A percentile compares a stretch with the other conserved stretches of the same genome.
Conservation (phyloP, 2,797 vertebrate species). For the Oryzias sinensis region DNA sequence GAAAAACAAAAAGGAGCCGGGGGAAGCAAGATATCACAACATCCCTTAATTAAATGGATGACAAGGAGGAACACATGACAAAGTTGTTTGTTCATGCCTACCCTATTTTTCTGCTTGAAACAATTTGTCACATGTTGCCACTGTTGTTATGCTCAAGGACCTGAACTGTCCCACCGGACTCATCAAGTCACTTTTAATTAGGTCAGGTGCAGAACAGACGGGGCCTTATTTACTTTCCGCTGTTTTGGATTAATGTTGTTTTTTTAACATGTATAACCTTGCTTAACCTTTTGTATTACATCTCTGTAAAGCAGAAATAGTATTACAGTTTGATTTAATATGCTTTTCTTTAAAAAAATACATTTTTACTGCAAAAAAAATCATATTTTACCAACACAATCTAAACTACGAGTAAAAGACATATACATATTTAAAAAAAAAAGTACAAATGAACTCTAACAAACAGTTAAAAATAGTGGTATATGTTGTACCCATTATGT, state of each 20-base stretch:
- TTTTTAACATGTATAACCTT: not conserved
- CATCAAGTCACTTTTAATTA: constrained; percentile 27
- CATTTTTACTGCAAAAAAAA: too few species aligned
- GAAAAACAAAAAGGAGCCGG: not conserved
- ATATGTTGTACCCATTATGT: constrained; percentile 66
- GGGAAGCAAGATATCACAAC: constrained; percentile 27
- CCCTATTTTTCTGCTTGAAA: constrained; percentile 29
- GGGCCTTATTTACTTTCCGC: constrained; percentile 33
- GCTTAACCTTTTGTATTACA: constrained; percentile 16
- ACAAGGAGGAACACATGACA: constrained; percentile 41
- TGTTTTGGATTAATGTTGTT: constrained; percentile 31
- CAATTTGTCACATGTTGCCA: constrained; percentile 51
- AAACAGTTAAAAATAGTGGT: constrained; percentile 20
- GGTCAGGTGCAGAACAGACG: constrained; percentile 41
- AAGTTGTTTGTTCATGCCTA: constrained; percentile 25
- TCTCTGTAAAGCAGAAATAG: constrained; percentile 17
- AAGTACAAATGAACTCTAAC: too few species aligned
- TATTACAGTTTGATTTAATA: too few species aligned
- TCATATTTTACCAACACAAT: not conserved
- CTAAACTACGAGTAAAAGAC: not conserved
- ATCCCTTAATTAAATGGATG: constrained; percentile 35
- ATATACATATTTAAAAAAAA: not conserved
- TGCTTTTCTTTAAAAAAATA: too few species aligned
- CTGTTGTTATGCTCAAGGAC: constrained; percentile 37
- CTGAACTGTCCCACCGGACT: constrained; percentile 34